These are phyloP conservation scores for Agrypnia vestita DNA, from an alignment of 1,140 invertebrate genomes.

Conservation along the genomic window DNA sequence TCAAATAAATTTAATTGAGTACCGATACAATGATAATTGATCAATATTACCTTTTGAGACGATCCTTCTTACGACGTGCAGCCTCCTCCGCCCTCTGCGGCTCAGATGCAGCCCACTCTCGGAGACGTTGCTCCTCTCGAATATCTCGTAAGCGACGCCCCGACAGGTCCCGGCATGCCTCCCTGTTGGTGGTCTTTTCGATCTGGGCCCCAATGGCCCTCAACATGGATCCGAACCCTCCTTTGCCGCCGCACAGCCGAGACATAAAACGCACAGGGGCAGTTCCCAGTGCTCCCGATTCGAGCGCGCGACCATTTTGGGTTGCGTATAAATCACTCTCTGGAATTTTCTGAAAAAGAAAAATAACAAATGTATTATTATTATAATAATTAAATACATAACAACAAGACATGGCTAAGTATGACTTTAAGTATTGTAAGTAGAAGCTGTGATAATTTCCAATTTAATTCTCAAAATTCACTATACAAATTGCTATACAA, in stretches of 20 bases:
- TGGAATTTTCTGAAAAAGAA: constrained; percentile 54
- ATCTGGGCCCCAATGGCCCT: constrained; percentile 98
- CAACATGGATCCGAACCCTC: constrained; percentile 96
- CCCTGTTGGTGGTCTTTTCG: constrained; percentile 97
- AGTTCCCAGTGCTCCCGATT: neutral
- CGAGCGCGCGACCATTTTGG: constrained; percentile 64
- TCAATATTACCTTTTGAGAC: too few species aligned
- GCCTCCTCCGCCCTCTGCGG: constrained; percentile 82
- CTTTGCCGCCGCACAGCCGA: constrained; percentile 83
- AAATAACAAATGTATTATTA: neutral
- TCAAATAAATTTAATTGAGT: too few species aligned
- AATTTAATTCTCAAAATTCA: too few species aligned
- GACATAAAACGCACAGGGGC: constrained; percentile 70
- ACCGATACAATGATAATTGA: too few species aligned
- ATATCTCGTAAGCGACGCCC: constrained; percentile 94
- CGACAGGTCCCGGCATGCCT: constrained; percentile 96
- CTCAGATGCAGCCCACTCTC: constrained; percentile 92
- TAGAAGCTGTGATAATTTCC: too few species aligned
- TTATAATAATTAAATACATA: too few species aligned
- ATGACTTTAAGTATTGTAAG: too few species aligned
- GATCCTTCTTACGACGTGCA: constrained; percentile 39
- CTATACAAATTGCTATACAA: too few species aligned
- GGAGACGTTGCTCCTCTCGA: constrained; percentile 95
- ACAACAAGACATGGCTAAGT: too few species aligned
- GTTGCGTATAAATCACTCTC: constrained; percentile 65